phyloP scores from a whole-genome alignment of 2,888 invertebrate species.

The Trichogramma evanescens region DNA sequence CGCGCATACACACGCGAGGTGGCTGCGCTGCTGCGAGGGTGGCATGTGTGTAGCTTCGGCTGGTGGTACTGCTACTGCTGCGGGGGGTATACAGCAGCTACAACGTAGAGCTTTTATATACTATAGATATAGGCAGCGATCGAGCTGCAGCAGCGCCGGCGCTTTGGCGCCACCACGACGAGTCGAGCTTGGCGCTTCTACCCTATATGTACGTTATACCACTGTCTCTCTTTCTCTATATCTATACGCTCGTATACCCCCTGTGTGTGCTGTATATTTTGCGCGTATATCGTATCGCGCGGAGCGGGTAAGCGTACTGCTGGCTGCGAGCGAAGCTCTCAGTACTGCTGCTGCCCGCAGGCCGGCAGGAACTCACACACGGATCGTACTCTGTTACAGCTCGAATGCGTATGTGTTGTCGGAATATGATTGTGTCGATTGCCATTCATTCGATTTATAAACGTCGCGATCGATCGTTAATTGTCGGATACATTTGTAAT shows the following conservation, averaged over 20 bases:
- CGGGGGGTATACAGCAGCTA: too few relatives aligned
- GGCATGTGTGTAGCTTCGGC: too few relatives aligned
- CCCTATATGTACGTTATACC: too few relatives aligned
- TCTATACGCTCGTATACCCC: too few relatives aligned
- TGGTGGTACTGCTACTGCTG: too few relatives aligned
- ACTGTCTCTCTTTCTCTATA: too few relatives aligned
- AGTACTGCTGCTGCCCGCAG: slow-evolving; percentile 13
- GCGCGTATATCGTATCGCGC: slow-evolving; percentile 3
- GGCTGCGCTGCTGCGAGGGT: neutral
- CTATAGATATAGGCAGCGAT: too few relatives aligned
- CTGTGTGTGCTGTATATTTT: too few relatives aligned
- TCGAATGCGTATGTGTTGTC: neutral
- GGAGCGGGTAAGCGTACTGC: slow-evolving; percentile 11
- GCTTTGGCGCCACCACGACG: slow-evolving; percentile 12
- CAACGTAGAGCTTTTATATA: too few relatives aligned
- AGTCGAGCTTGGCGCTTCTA: neutral
- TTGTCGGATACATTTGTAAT: neutral
- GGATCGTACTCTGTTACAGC: neutral
- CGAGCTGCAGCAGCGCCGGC: slow-evolving; percentile 17
- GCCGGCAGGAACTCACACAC: slow-evolving; percentile 5
- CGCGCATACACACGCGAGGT: slow-evolving; percentile 12
- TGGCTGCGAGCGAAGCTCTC: slow-evolving; percentile 6
- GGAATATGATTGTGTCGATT: too few relatives aligned
- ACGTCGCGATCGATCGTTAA: too few relatives aligned
- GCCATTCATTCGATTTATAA: too few relatives aligned